Conservation (phyloP, 2,888 invertebrate genomes). For the Drosophila formosana region DNA sequence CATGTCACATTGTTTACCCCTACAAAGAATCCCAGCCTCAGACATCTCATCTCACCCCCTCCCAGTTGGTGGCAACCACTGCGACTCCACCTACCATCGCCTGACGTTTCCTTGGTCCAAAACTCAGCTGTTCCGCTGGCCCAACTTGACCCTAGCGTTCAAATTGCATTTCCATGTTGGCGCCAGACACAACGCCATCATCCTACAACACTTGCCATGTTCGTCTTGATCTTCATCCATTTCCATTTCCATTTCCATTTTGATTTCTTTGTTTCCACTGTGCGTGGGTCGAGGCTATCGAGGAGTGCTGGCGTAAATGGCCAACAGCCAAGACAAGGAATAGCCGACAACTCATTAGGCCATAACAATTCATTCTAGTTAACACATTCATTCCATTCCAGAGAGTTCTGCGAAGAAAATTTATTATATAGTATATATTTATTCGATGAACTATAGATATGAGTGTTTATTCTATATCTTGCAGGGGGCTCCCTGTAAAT, state of each 20-base stretch:
- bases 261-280: conserved; percentile 49
- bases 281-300: conserved; percentile 52
- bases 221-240: conserved; percentile 29
- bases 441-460: conserved; percentile 1
- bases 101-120: conserved; percentile 45
- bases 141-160: conserved; percentile 70
- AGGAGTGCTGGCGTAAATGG: conserved; percentile 36
- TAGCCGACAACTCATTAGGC: conserved; percentile 18
- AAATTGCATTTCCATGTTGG: conserved; percentile 77
- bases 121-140: conserved; percentile 59
- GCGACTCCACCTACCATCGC: not conserved
- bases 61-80: conserved; percentile 20
- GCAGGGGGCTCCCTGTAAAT: not conserved
- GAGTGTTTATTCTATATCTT: not conserved
- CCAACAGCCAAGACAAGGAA: conserved; percentile 10
- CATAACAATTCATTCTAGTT: conserved; percentile 17
- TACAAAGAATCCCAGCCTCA: conserved; percentile 12
- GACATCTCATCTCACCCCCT: not conserved
- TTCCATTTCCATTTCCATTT: conserved; percentile 1
- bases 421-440: not conserved
- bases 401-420: not conserved
- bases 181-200: conserved; percentile 55
- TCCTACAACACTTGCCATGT: conserved; percentile 13
- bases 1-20: conserved; percentile 65
- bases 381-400: conserved; percentile 13